These are phyloP conservation scores for Falcunculus frontatus DNA, from an alignment of 2,113 vertebrate genomes.

Conservation along the genomic window DNA sequence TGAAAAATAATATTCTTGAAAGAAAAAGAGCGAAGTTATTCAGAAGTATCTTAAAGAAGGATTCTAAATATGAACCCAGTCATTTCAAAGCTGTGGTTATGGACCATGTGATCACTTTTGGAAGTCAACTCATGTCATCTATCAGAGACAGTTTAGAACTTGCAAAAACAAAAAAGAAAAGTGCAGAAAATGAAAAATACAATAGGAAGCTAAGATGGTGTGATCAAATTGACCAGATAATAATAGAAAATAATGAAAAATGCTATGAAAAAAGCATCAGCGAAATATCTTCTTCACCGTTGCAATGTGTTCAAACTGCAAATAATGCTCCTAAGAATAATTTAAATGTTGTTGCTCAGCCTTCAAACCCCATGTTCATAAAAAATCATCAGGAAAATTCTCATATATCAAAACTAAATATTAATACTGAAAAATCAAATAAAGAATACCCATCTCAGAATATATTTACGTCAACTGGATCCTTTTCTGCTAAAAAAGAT, in stretches of 20 bases:
- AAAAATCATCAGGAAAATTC: conserved; percentile 54
- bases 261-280: neutral
- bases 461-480: conserved; percentile 44
- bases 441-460: conserved; percentile 23
- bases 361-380: neutral
- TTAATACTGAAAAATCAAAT: conserved; percentile 48
- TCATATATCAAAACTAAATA: neutral
- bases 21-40: conserved; percentile 63
- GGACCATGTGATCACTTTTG: conserved; percentile 60
- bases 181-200: conserved; percentile 56
- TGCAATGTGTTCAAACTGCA: conserved; percentile 8
- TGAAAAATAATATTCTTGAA: conserved; percentile 32
- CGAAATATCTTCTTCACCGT: neutral
- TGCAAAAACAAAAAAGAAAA: conserved; percentile 72
- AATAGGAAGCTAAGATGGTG: conserved; percentile 86
- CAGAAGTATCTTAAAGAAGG: conserved; percentile 89
- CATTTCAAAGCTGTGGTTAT: conserved; percentile 29
- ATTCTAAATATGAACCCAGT: conserved; percentile 67
- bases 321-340: neutral
- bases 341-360: neutral
- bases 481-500: conserved; percentile 75
- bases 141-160: conserved; percentile 89
- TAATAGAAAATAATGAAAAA: neutral
- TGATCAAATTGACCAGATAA: conserved; percentile 73
- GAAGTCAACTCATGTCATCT: conserved; percentile 65